Percentiles rank a stretch among this genome's conserved stretches.
Conservation (phyloP, 2,113 vertebrate species). For the Reinhardtius hippoglossoides region DNA sequence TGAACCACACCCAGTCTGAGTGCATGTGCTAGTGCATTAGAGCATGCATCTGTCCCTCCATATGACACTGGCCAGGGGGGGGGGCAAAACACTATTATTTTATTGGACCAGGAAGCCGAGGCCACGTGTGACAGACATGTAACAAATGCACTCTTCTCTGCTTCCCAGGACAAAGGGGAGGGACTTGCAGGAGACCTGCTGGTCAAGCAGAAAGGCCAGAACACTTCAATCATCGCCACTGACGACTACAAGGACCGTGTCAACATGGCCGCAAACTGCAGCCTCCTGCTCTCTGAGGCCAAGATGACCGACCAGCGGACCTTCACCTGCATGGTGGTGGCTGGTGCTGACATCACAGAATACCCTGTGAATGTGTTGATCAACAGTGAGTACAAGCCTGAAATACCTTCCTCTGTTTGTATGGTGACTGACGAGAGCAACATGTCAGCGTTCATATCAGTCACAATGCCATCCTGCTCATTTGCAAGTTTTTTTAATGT, state of each 20-base stretch:
- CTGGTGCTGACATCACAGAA: slow-evolving; percentile 82
- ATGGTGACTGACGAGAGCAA: not conserved
- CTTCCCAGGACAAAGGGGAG: slow-evolving; percentile 66
- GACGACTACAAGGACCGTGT: slow-evolving; percentile 89
- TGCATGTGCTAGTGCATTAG: slow-evolving; percentile 51
- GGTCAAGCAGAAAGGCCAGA: slow-evolving; percentile 43
- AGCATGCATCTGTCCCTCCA: slow-evolving; percentile 49
- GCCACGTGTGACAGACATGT: slow-evolving; percentile 22
- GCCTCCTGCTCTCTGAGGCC: slow-evolving; percentile 86
- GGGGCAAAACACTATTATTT: slow-evolving; percentile 19
- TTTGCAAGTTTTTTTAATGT: slow-evolving; percentile 42
- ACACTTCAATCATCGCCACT: slow-evolving; percentile 70
- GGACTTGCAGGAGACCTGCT: slow-evolving; percentile 68
- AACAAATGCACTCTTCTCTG: slow-evolving; percentile 24
- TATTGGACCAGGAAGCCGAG: slow-evolving; percentile 26
- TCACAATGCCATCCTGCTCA: not conserved
- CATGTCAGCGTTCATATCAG: not conserved
- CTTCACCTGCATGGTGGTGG: slow-evolving; percentile 92
- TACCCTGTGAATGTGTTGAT: slow-evolving; percentile 85
- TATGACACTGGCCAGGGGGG: slow-evolving; percentile 19
- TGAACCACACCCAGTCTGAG: slow-evolving; percentile 72
- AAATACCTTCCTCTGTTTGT: not conserved
- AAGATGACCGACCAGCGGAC: slow-evolving; percentile 88
- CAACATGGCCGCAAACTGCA: slow-evolving; percentile 86
- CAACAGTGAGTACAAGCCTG: slow-evolving; percentile 89